Percentiles rank a stretch among this genome's conserved stretches.
phyloP scores from a whole-genome alignment of 2,888 invertebrate genomes.

The Cremastobaeus sp. region DNA sequence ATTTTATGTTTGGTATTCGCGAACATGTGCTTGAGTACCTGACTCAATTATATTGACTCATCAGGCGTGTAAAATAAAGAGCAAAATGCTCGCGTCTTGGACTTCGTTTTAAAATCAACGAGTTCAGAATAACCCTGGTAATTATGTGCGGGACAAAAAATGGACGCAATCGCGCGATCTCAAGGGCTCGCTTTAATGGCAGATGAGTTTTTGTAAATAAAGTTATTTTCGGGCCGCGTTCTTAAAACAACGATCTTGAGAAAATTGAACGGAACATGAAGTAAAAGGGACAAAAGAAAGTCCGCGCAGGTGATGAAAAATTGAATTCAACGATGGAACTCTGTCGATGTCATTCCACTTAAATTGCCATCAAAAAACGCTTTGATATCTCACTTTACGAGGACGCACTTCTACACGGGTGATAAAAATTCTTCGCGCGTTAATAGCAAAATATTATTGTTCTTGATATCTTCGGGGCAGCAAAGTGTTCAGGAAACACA shows the following conservation, averaged over 20 bases:
- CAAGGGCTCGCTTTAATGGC: constrained; percentile 11
- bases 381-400: constrained; percentile 26
- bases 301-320: constrained; percentile 19
- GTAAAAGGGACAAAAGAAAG: neutral
- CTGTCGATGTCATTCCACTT: constrained; percentile 17
- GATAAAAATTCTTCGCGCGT: constrained; percentile 22
- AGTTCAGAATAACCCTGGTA: constrained; percentile 26
- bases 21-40: constrained; percentile 44
- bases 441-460: constrained; percentile 14
- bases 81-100: constrained; percentile 18
- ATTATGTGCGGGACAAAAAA: constrained; percentile 38
- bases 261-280: constrained; percentile 1
- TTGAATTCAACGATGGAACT: constrained; percentile 22
- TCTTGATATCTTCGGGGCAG: neutral
- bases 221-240: constrained; percentile 30
- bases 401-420: neutral
- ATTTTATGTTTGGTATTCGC: constrained; percentile 29
- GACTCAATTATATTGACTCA: constrained; percentile 52
- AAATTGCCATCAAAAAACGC: constrained; percentile 19
- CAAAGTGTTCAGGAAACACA: neutral
- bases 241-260: constrained; percentile 8
- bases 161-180: constrained; percentile 27
- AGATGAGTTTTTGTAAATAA: constrained; percentile 35
- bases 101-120: constrained; percentile 43
- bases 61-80: constrained; percentile 30